These are phyloP conservation scores for Coleophora flavipennella DNA, from an alignment of 2,888 invertebrate genomes.

Conservation along the genomic window DNA sequence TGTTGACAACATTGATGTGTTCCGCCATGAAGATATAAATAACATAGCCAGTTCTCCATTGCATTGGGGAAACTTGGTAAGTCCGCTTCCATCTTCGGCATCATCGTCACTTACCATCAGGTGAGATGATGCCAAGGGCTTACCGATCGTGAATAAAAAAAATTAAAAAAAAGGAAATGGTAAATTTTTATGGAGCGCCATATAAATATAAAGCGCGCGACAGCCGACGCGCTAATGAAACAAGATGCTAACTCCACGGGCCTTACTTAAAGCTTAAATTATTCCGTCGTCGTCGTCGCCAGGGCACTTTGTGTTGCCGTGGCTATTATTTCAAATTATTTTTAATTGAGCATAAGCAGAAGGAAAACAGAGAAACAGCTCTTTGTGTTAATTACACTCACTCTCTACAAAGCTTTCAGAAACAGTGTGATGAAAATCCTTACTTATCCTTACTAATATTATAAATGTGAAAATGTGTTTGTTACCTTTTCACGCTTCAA, in stretches of 20 bases:
- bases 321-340: constrained; percentile 65
- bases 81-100: no score
- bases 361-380: constrained; percentile 51
- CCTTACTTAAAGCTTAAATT: constrained; percentile 46
- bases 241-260: constrained; percentile 55
- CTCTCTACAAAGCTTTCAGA: constrained; percentile 40
- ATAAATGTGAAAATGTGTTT: no score
- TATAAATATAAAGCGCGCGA: constrained; percentile 55
- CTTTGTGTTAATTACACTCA: constrained; percentile 49
- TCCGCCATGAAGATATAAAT: no score
- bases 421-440: constrained; percentile 38
- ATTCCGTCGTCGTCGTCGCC: constrained; percentile 46
- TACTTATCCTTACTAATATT: no score
- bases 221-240: constrained; percentile 53
- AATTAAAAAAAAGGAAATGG: no score
- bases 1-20: no score
- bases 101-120: no score
- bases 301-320: constrained; percentile 30
- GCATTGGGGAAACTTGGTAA: no score
- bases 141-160: no score
- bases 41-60: no score
- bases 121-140: no score
- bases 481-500: no score
- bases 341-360: constrained; percentile 64
- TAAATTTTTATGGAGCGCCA: constrained; percentile 61